These are phyloP conservation scores for Himalopsyche anomala DNA, from an alignment of 2,888 invertebrate genomes.

Conservation along the genomic window DNA sequence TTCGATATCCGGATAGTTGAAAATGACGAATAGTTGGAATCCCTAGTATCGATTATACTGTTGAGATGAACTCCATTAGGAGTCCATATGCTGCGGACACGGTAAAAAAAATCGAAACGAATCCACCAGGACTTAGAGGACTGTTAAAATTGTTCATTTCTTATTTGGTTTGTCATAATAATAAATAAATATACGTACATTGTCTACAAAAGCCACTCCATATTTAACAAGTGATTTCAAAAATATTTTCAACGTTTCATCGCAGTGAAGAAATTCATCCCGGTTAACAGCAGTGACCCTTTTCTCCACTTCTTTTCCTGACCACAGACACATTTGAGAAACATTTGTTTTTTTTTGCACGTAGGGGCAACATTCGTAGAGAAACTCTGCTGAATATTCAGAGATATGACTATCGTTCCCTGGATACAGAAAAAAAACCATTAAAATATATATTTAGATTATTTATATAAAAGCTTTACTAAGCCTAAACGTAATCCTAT, in stretches of 20 bases:
- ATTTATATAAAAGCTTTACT: too few relatives aligned
- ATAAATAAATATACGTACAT: conserved; percentile 65
- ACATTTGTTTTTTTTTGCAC: conserved; percentile 70
- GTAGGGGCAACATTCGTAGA: conserved; percentile 71
- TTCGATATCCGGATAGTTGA: too few relatives aligned
- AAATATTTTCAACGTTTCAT: conserved; percentile 72
- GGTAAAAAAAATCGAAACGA: too few relatives aligned
- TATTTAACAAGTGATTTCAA: conserved; percentile 76
- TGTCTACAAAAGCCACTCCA: conserved; percentile 73
- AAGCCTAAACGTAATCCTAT: too few relatives aligned
- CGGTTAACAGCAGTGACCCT: conserved; percentile 72
- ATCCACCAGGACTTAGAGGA: too few relatives aligned
- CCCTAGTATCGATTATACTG: too few relatives aligned
- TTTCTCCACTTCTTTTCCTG: conserved; percentile 70
- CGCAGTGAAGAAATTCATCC: conserved; percentile 74
- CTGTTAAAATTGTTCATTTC: too few relatives aligned
- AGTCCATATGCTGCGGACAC: too few relatives aligned
- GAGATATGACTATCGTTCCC: conserved; percentile 80
- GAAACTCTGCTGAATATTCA: conserved; percentile 73
- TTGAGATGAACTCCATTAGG: too few relatives aligned
- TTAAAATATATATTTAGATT: too few relatives aligned
- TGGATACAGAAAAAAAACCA: conserved; percentile 67
- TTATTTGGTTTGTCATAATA: background rate
- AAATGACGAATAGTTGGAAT: too few relatives aligned
- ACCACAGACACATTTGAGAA: conserved; percentile 73